These are phyloP conservation scores for Linurgus olivaceus DNA, from an alignment of 2,797 vertebrate genomes.

Conservation along the genomic window DNA sequence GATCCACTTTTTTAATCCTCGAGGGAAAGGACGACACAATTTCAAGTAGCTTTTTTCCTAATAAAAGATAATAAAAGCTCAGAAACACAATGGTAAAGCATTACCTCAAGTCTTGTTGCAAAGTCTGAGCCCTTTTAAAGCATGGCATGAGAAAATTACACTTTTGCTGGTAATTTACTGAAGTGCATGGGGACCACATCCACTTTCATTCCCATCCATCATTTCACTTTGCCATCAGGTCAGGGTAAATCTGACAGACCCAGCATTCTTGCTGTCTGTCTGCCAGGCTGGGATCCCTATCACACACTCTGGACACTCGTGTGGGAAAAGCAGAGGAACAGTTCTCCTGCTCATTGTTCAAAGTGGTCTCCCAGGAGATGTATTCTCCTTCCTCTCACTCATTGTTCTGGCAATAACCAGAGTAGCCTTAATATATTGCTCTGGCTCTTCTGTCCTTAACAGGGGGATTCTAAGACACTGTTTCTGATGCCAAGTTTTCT, in stretches of 20 bases:
- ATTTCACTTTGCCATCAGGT: background rate
- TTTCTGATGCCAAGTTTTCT: background rate
- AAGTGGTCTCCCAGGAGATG: background rate
- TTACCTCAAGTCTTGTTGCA: background rate
- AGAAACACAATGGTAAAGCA: background rate
- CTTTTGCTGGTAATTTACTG: background rate
- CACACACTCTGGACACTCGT: fast-evolving
- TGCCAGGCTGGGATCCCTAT: background rate
- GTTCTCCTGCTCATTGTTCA: background rate
- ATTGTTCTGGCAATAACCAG: background rate
- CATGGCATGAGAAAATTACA: background rate
- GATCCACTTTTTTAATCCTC: background rate
- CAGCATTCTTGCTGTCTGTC: fast-evolving
- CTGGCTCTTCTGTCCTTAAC: background rate
- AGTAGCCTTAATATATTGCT: background rate
- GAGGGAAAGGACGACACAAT: background rate
- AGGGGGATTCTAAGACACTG: background rate
- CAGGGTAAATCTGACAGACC: background rate
- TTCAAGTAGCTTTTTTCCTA: background rate
- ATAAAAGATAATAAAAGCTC: background rate
- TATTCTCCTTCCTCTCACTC: background rate
- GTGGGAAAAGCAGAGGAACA: background rate
- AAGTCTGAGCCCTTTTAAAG: background rate
- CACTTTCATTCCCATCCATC: background rate
- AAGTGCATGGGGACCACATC: background rate